Conservation (phyloP, 2,797 vertebrate genomes). For the Allochrocebus solatus region DNA sequence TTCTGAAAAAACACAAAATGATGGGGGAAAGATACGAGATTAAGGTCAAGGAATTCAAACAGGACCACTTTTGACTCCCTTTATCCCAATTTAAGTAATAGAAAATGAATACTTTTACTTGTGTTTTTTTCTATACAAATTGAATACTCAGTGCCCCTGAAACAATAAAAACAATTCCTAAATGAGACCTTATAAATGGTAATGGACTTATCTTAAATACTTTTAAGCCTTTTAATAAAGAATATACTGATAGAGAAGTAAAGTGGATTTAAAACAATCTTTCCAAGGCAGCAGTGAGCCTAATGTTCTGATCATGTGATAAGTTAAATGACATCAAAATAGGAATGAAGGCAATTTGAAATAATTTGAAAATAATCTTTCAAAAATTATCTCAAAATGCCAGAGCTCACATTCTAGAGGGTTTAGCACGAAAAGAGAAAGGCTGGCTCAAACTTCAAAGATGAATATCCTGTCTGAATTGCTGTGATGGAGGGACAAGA, state of each 20-base stretch:
- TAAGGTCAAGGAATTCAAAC: neutral
- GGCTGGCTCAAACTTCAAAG: neutral
- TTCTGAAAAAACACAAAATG: constrained; percentile 20
- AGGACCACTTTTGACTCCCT: neutral
- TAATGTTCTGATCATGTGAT: neutral
- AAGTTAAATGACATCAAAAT: constrained; percentile 22
- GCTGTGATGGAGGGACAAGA: neutral
- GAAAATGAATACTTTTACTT: neutral
- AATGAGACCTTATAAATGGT: constrained; percentile 11
- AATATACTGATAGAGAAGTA: neutral
- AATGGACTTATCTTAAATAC: constrained; percentile 36
- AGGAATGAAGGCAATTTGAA: constrained; percentile 41
- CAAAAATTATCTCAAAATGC: constrained; percentile 32
- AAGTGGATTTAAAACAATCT: constrained; percentile 15
- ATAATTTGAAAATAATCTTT: constrained; percentile 20
- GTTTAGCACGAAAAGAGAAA: neutral
- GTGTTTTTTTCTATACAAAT: neutral
- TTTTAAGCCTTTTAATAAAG: constrained; percentile 29
- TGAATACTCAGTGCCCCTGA: neutral
- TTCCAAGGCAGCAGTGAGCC: neutral
- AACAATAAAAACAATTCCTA: constrained; percentile 38
- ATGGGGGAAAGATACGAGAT: neutral
- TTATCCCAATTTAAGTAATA: neutral
- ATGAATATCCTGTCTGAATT: neutral
- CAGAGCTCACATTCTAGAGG: constrained; percentile 2